Evolutionary conservation across 2,797 vertebrate species (phyloP).

Genomic region (Enteromius paludinosus): DNA sequence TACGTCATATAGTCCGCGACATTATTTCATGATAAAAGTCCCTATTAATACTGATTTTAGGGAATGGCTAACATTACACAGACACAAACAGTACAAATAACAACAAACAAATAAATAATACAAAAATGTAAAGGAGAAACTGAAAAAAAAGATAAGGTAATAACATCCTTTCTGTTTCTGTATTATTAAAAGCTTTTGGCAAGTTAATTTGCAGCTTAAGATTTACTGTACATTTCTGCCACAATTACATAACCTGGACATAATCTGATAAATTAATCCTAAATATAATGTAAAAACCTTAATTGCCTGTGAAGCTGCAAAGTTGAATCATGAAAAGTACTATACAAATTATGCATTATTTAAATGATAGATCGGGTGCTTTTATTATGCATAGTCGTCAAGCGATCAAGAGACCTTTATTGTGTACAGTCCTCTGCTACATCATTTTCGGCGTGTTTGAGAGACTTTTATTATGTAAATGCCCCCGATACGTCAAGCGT

Average conservation of each 20-base stretch:
- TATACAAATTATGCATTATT: background rate
- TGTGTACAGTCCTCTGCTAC: background rate
- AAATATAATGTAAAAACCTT: background rate
- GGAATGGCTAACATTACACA: background rate
- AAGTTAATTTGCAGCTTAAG: no score
- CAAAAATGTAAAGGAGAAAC: background rate
- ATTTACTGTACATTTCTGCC: no score
- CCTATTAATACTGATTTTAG: rapidly evolving
- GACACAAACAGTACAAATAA: no score
- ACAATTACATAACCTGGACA: background rate
- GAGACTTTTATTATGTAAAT: constrained; percentile 54
- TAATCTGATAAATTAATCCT: background rate
- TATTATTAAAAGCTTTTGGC: no score
- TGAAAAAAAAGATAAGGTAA: background rate
- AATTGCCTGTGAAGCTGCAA: background rate
- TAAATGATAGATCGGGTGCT: background rate
- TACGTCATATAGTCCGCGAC: constrained; percentile 28
- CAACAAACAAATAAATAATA: background rate
- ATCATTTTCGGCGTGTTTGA: background rate
- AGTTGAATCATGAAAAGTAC: background rate
- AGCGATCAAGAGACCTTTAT: background rate
- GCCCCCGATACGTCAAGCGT: constrained; percentile 64
- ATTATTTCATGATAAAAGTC: constrained; percentile 25
- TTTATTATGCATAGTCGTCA: background rate
- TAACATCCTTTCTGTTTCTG: no score